phyloP scores from a whole-genome alignment of 2,797 vertebrate species.

The Cyclura pinguis region DNA sequence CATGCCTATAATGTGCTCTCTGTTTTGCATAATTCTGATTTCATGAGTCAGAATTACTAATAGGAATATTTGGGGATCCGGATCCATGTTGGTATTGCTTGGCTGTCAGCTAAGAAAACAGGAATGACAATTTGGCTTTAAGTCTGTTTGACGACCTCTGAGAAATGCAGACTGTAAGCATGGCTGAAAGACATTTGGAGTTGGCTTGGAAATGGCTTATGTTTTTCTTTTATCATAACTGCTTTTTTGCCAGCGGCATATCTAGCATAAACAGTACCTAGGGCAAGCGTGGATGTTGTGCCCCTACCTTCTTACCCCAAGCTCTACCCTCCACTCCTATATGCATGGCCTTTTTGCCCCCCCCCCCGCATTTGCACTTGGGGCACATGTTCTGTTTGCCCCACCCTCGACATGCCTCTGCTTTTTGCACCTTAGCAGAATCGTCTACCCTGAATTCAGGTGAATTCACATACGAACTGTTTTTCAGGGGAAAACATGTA shows the following conservation, averaged over 20 bases:
- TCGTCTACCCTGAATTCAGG: constrained; percentile 12
- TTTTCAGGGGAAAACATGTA: no score
- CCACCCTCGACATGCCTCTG: no score
- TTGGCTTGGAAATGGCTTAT: background rate
- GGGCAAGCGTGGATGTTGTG: no score
- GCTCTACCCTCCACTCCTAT: no score
- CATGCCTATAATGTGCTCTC: background rate
- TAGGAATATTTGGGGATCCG: background rate
- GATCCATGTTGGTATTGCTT: background rate
- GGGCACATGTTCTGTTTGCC: no score
- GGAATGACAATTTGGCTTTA: background rate
- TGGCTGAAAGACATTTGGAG: accelerated
- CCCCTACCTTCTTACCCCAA: no score
- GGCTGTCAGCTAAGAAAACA: background rate
- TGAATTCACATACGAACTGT: background rate
- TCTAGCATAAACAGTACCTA: no score
- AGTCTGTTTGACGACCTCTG: background rate
- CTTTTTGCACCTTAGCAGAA: background rate
- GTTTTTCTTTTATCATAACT: background rate
- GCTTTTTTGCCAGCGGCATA: no score
- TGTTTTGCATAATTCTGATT: background rate
- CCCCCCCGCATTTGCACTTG: no score
- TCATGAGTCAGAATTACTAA: background rate
- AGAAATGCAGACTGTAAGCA: background rate
- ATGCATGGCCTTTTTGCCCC: no score